These are phyloP conservation scores for Ascaphus truei DNA, from an alignment of 2,113 vertebrate genomes.

Conservation along the genomic window DNA sequence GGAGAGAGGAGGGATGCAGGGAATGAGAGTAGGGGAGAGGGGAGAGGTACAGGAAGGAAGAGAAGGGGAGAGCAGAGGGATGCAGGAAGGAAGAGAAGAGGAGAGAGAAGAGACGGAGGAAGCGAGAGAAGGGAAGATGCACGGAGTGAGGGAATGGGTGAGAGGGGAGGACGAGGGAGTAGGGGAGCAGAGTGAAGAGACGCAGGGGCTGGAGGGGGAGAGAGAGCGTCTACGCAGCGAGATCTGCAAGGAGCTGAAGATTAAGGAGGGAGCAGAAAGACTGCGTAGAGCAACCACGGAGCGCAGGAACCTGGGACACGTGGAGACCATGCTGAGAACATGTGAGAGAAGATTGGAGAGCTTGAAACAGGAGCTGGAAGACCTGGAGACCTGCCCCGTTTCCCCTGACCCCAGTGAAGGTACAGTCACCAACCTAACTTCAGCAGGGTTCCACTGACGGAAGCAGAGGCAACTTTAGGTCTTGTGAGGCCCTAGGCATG, in stretches of 20 bases:
- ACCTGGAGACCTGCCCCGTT: background rate
- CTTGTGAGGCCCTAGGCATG: no score
- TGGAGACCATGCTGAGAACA: conserved; percentile 28
- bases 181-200: background rate
- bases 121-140: background rate
- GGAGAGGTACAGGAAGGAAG: background rate
- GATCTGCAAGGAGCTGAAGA: conserved; percentile 15
- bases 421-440: no score
- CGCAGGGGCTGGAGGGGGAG: background rate
- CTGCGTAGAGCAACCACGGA: conserved; percentile 25
- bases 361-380: conserved; percentile 14
- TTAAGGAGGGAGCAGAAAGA: conserved; percentile 26
- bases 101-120: background rate
- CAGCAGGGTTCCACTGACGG: no score
- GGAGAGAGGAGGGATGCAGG: background rate
- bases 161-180: background rate
- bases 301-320: conserved; percentile 26
- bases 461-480: no score
- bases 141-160: no score
- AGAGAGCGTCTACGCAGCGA: conserved; percentile 26
- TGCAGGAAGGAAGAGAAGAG: background rate
- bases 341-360: conserved; percentile 19
- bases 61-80: background rate
- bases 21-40: background rate
- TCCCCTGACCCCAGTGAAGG: conserved; percentile 7